phyloP scores from a whole-genome alignment of 1,140 invertebrate species.

The Heliconius nattereri region DNA sequence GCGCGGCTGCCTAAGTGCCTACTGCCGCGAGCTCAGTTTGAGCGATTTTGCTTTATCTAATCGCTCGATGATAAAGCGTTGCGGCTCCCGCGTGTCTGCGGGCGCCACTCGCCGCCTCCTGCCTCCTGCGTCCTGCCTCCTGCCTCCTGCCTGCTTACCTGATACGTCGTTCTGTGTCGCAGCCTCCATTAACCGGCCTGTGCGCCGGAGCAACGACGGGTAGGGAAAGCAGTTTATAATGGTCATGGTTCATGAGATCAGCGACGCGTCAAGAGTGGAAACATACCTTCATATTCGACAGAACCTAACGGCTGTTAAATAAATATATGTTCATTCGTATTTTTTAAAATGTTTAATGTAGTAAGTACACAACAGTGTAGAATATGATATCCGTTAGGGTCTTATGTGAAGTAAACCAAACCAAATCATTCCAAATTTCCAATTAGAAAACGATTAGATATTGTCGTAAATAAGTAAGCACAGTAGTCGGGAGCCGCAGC shows the following conservation, averaged over 20 bases:
- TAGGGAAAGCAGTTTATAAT: background rate
- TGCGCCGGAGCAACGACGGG: too few relatives aligned
- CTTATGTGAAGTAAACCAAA: background rate
- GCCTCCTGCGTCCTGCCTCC: background rate
- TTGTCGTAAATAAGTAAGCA: background rate
- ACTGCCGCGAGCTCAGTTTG: slow-evolving; percentile 50
- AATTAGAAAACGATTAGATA: background rate
- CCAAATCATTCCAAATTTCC: background rate
- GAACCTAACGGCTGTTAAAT: background rate
- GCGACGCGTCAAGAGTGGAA: background rate
- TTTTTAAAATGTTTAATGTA: too few relatives aligned
- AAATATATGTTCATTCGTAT: background rate
- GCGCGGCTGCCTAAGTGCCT: slow-evolving; percentile 48
- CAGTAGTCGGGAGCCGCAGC: background rate
- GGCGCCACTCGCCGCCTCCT: slow-evolving; percentile 31
- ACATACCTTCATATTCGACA: background rate
- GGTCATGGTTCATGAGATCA: background rate
- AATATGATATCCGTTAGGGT: background rate
- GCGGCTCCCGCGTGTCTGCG: slow-evolving; percentile 48
- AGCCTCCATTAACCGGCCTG: too few relatives aligned
- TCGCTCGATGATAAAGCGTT: slow-evolving; percentile 59
- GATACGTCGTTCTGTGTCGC: too few relatives aligned
- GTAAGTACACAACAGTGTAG: too few relatives aligned
- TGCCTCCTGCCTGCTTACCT: too few relatives aligned
- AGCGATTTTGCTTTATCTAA: slow-evolving; percentile 70